These are phyloP conservation scores for Drosophila novamexicana DNA, from an alignment of 1,140 invertebrate species.

Conservation along the genomic window DNA sequence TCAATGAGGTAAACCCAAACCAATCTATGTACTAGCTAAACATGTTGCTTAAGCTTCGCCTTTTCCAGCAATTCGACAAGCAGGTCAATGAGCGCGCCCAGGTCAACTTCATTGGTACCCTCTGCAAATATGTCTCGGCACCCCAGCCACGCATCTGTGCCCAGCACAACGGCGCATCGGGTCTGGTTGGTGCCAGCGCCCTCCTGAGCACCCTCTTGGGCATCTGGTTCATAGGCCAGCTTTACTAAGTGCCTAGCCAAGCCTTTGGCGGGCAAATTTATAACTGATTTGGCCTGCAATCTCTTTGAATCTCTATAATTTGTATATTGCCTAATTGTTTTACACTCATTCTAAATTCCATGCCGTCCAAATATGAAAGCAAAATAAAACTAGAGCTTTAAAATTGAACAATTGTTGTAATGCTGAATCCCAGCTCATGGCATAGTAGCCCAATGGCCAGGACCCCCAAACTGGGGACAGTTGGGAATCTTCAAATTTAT, in stretches of 20 bases:
- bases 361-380: slow-evolving; percentile 48
- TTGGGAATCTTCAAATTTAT: no score
- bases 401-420: not conserved
- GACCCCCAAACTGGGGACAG: no score
- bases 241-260: slow-evolving; percentile 41
- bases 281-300: slow-evolving; percentile 27
- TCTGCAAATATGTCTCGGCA: slow-evolving; percentile 66
- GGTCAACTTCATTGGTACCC: slow-evolving; percentile 64
- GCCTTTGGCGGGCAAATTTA: not conserved
- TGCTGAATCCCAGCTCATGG: no score
- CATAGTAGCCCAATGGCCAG: no score
- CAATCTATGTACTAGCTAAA: not conserved
- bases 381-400: slow-evolving; percentile 29
- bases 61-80: slow-evolving; percentile 71
- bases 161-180: slow-evolving; percentile 57
- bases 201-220: slow-evolving; percentile 62
- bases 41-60: not conserved
- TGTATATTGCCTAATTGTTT: slow-evolving; percentile 40
- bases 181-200: slow-evolving; percentile 54
- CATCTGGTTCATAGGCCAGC: slow-evolving; percentile 51
- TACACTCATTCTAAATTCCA: slow-evolving; percentile 26
- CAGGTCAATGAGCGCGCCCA: slow-evolving; percentile 69
- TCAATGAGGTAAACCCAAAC: slow-evolving; percentile 80
- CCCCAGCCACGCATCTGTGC: slow-evolving; percentile 72
- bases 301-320: slow-evolving; percentile 47